These are phyloP conservation scores for Tenebrio molitor DNA, from an alignment of 1,140 invertebrate genomes.

Conservation along the genomic window DNA sequence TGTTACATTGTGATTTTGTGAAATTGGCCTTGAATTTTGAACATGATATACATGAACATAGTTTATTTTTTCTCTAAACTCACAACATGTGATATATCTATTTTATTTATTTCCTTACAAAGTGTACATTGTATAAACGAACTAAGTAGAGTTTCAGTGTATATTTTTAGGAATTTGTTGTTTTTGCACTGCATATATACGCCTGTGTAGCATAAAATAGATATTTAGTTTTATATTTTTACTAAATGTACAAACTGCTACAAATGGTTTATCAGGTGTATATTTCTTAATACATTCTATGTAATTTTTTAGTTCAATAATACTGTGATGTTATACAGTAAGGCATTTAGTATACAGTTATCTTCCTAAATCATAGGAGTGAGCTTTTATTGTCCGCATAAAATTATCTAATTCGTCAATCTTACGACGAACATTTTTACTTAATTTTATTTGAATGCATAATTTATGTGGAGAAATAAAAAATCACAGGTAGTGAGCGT, in stretches of 20 bases:
- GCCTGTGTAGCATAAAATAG: constrained; percentile 45
- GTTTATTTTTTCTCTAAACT: constrained; percentile 43
- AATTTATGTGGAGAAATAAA: constrained; percentile 36
- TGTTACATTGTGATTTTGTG: constrained; percentile 44
- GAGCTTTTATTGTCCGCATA: constrained; percentile 35
- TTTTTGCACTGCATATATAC: constrained; percentile 48
- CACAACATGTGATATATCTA: constrained; percentile 49
- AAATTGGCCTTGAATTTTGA: constrained; percentile 48
- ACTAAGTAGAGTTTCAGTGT: constrained; percentile 45
- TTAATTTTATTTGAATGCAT: constrained; percentile 11
- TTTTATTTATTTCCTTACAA: constrained; percentile 48
- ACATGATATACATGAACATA: constrained; percentile 47
- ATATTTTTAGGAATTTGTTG: constrained; percentile 43
- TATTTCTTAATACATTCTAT: constrained; percentile 35
- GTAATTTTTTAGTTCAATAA: constrained; percentile 47
- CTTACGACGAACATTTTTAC: background rate
- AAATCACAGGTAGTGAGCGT: constrained; percentile 16
- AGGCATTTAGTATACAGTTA: constrained; percentile 44
- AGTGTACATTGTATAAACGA: constrained; percentile 47
- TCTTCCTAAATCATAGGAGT: constrained; percentile 31
- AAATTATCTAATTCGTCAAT: background rate
- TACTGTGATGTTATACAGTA: constrained; percentile 50
- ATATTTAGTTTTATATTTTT: constrained; percentile 44
- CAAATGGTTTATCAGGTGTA: constrained; percentile 41
- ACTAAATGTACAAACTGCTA: constrained; percentile 37